Conservation (phyloP, 2,888 invertebrate species). For the Cryptus viduatorius region DNA sequence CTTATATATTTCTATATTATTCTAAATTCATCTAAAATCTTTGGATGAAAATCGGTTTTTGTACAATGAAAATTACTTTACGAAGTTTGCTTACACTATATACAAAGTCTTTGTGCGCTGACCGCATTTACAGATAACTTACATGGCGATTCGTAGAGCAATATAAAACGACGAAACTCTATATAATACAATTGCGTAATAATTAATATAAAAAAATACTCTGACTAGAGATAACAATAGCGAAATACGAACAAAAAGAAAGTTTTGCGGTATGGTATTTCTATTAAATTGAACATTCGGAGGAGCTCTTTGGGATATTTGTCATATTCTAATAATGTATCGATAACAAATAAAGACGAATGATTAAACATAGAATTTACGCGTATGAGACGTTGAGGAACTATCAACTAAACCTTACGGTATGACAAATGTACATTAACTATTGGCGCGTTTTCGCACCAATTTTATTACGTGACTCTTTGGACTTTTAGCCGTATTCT, state of each 20-base stretch:
- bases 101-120: constrained; percentile 39
- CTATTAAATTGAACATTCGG: constrained; percentile 49
- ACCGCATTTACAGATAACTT: constrained; percentile 14
- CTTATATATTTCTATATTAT: constrained; percentile 4
- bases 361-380: neutral
- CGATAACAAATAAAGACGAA: constrained; percentile 22
- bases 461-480: constrained; percentile 70
- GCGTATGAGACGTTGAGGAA: neutral
- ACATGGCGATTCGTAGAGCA: constrained; percentile 5
- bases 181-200: constrained; percentile 20
- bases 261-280: constrained; percentile 30
- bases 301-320: constrained; percentile 43
- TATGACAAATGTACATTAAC: constrained; percentile 40
- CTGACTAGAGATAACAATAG: constrained; percentile 54
- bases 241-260: constrained; percentile 3
- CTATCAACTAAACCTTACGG: neutral
- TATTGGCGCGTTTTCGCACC: constrained; percentile 29
- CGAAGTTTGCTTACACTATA: neutral
- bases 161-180: neutral
- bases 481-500: constrained; percentile 76
- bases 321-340: constrained; percentile 7
- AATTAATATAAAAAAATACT: constrained; percentile 30
- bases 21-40: neutral
- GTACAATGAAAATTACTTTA: constrained; percentile 9
- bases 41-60: constrained; percentile 5